These are phyloP conservation scores for Platycheirus rosarum DNA, from an alignment of 2,888 invertebrate genomes.

Conservation along the genomic window DNA sequence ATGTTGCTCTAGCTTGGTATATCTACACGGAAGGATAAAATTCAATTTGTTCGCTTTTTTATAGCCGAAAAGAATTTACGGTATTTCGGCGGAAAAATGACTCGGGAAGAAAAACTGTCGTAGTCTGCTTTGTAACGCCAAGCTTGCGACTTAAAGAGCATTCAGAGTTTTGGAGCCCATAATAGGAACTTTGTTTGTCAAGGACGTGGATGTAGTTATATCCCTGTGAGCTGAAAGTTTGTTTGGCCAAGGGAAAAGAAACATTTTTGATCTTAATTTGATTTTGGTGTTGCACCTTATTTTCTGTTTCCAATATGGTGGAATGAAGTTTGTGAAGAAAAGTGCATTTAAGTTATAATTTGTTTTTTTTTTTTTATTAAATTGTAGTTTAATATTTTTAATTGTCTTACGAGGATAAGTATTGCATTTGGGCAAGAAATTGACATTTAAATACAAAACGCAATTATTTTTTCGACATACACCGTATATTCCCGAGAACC, in stretches of 20 bases:
- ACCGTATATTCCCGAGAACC: too few relatives aligned
- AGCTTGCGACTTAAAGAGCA: constrained; percentile 40
- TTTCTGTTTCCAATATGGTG: constrained; percentile 6
- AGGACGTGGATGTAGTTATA: constrained; percentile 9
- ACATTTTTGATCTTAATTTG: constrained; percentile 52
- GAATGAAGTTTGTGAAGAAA: neutral
- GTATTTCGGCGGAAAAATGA: constrained; percentile 53
- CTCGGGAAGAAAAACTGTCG: constrained; percentile 32
- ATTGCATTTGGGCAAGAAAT: too few relatives aligned
- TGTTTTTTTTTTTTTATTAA: neutral
- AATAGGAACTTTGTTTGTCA: constrained; percentile 35
- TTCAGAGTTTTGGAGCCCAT: constrained; percentile 41
- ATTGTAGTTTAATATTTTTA: too few relatives aligned
- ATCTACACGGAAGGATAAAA: constrained; percentile 40
- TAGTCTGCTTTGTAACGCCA: constrained; percentile 38
- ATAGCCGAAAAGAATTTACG: constrained; percentile 69
- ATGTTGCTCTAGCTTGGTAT: neutral
- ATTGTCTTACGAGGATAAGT: too few relatives aligned
- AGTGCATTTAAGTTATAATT: neutral
- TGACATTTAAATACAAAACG: too few relatives aligned
- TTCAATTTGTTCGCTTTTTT: constrained; percentile 73
- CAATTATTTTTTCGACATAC: too few relatives aligned
- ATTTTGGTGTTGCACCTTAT: constrained; percentile 32
- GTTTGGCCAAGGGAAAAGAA: constrained; percentile 38
- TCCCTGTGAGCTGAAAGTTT: constrained; percentile 21